Evolutionary conservation across 2,113 vertebrate genomes (phyloP).

Genomic region (Geococcyx californianus): DNA sequence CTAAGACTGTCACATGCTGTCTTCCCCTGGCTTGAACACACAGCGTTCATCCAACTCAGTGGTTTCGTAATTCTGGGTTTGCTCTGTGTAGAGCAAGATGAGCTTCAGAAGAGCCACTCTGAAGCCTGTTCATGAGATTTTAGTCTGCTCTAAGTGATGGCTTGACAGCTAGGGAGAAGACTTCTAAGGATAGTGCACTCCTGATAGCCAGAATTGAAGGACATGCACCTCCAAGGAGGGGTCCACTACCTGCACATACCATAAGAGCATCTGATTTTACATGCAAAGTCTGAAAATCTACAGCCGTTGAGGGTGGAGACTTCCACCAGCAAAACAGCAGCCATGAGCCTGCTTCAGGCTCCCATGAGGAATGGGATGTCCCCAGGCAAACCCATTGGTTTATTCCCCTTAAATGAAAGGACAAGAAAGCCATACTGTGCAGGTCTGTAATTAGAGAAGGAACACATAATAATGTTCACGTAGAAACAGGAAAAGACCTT

Average conservation of each 20-base stretch:
- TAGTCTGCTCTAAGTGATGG: background rate
- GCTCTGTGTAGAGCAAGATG: background rate
- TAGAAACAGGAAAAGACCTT: background rate
- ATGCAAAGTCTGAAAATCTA: background rate
- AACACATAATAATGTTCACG: background rate
- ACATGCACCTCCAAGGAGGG: background rate
- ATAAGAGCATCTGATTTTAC: background rate
- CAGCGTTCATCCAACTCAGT: accelerated
- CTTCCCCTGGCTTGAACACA: accelerated
- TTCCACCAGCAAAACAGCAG: background rate
- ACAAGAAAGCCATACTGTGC: background rate
- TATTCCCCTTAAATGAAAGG: background rate
- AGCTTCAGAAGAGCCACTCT: background rate
- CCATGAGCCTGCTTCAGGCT: background rate
- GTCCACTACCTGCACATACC: background rate
- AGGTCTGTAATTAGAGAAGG: background rate
- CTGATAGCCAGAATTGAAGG: background rate
- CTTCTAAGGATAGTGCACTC: background rate
- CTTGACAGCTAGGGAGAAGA: background rate
- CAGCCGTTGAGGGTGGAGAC: background rate
- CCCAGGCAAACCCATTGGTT: background rate
- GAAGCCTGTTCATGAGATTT: background rate
- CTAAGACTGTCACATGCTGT: background rate
- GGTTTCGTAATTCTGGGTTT: background rate
- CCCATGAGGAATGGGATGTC: background rate